Conservation (phyloP, 2,797 vertebrate species). For the Etheostoma perlongum region DNA sequence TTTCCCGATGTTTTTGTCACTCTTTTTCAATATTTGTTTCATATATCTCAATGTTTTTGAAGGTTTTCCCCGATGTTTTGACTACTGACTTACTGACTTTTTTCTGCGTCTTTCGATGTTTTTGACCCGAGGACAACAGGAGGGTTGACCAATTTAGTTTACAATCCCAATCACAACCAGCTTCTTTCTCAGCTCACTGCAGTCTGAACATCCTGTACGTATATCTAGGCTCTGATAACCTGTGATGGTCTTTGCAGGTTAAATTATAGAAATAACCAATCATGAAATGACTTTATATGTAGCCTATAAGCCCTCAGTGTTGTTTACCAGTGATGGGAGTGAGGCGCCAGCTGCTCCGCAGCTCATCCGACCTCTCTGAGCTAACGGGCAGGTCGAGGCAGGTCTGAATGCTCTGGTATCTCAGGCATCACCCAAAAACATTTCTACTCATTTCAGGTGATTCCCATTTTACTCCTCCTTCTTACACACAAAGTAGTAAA, state of each 20-base stretch:
- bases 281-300: background rate
- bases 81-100: no score
- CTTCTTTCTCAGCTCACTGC: slow-evolving; percentile 3
- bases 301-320: background rate
- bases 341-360: slow-evolving; percentile 10
- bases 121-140: no score
- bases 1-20: no score
- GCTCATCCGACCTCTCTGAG: slow-evolving; percentile 32
- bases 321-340: background rate
- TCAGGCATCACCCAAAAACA: slow-evolving; percentile 43
- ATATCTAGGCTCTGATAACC: background rate
- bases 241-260: background rate
- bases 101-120: no score
- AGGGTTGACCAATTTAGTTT: background rate
- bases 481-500: background rate
- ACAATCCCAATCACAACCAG: background rate
- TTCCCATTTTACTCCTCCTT: slow-evolving; percentile 13
- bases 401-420: slow-evolving; percentile 64
- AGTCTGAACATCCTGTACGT: background rate
- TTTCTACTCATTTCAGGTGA: slow-evolving; percentile 18
- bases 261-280: background rate
- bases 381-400: slow-evolving; percentile 61
- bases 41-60: no score
- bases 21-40: no score
- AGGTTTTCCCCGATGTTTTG: no score